These are phyloP conservation scores for Formica aserva DNA, from an alignment of 2,888 invertebrate species.

Conservation along the genomic window DNA sequence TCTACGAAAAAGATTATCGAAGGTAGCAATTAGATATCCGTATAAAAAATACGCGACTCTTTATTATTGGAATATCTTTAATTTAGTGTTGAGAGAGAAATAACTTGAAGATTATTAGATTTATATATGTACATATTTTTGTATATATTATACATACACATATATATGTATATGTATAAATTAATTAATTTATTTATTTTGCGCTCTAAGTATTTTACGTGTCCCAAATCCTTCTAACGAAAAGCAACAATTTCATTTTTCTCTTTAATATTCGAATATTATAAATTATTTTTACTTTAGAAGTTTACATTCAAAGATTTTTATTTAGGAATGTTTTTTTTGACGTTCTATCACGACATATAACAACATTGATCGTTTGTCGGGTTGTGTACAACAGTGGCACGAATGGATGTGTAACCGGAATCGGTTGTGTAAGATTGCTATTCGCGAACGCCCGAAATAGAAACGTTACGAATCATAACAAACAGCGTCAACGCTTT, in stretches of 20 bases:
- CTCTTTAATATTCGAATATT: not conserved
- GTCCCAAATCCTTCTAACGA: not conserved
- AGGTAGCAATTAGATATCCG: not conserved
- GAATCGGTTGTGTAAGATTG: constrained; percentile 50
- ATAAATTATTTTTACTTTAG: not conserved
- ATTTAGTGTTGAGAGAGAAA: not conserved
- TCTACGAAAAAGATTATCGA: not conserved
- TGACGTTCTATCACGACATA: constrained; percentile 4
- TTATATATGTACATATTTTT: too few relatives aligned
- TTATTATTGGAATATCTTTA: not conserved
- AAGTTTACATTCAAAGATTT: not conserved
- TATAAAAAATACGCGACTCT: not conserved
- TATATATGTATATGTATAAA: not conserved
- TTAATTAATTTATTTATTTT: not conserved
- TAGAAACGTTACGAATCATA: constrained; percentile 37
- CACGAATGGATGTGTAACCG: constrained; percentile 20
- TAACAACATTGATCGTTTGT: constrained; percentile 41
- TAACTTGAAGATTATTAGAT: not conserved
- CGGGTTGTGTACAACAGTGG: not conserved
- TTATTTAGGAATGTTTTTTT: constrained; percentile 11
- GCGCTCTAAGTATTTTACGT: not conserved
- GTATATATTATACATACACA: not conserved
- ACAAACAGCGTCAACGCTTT: constrained; percentile 51
- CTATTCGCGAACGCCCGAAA: not conserved
- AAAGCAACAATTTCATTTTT: not conserved